Conservation (phyloP, 2,113 vertebrate species). For the Oryzias celebensis region DNA sequence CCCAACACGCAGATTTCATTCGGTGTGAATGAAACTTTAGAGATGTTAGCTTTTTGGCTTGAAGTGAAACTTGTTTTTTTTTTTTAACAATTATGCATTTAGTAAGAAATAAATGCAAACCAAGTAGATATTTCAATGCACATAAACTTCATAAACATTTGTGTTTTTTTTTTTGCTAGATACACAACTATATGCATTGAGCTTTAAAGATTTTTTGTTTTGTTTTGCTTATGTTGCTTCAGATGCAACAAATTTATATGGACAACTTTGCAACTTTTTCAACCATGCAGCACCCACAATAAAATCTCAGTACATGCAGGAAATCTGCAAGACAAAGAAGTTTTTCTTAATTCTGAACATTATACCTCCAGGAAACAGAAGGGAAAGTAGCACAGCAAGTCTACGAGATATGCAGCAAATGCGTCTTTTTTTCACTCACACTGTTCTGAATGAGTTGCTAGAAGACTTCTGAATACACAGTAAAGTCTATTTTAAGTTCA, state of each 20-base stretch:
- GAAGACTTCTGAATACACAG: conserved; percentile 6
- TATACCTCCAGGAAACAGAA: conserved; percentile 3
- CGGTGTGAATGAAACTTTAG: too few species aligned
- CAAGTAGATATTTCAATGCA: too few species aligned
- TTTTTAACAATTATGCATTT: too few species aligned
- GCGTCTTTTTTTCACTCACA: conserved; percentile 18
- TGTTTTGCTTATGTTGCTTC: neutral
- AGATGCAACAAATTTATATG: neutral
- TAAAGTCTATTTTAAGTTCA: neutral
- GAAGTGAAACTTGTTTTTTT: too few species aligned
- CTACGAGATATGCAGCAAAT: conserved; percentile 13
- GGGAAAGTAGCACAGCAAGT: conserved; percentile 5
- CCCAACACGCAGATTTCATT: too few species aligned
- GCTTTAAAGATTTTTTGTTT: too few species aligned
- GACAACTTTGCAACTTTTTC: neutral
- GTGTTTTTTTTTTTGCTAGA: too few species aligned
- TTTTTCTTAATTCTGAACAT: conserved; percentile 1
- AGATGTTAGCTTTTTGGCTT: too few species aligned
- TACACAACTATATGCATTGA: too few species aligned
- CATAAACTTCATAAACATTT: too few species aligned
- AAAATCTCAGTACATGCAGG: neutral
- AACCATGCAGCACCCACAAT: neutral
- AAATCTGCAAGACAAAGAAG: conserved; percentile 2
- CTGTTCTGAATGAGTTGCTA: conserved; percentile 18
- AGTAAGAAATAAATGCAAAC: too few species aligned